Conservation (phyloP, 2,888 invertebrate genomes). For the Anagyrus pseudococci region DNA sequence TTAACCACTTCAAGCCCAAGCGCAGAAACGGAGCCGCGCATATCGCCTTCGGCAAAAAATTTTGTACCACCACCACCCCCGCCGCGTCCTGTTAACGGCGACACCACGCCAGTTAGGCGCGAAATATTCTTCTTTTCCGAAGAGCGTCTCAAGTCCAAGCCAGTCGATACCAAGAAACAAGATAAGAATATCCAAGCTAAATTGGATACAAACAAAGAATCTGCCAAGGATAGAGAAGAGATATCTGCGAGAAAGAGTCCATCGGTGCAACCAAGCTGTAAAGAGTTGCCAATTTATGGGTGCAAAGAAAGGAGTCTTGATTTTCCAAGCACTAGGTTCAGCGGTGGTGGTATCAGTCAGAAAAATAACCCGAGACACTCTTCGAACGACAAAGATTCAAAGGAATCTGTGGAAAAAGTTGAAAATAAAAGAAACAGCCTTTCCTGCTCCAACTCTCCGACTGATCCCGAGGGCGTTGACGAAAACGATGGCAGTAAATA, state of each 20-base stretch:
- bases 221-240: not conserved
- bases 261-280: not conserved
- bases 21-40: not conserved
- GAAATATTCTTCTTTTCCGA: constrained; percentile 51
- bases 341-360: no score
- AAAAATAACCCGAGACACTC: no score
- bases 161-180: constrained; percentile 23
- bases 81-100: constrained; percentile 48
- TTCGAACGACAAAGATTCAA: no score
- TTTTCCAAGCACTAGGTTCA: constrained; percentile 17
- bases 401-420: no score
- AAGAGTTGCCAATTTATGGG: constrained; percentile 17
- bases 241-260: not conserved
- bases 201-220: no score
- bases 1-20: constrained; percentile 29
- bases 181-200: not conserved
- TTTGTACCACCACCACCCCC: not conserved
- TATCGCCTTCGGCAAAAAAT: not conserved
- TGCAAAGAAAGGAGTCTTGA: constrained; percentile 35
- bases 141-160: constrained; percentile 36
- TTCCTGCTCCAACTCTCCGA: no score
- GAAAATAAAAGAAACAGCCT: no score
- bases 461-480: no score
- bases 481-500: no score
- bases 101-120: constrained; percentile 49